These are phyloP conservation scores for Ischnus inquisitorius DNA, from an alignment of 2,888 invertebrate genomes.

Conservation along the genomic window DNA sequence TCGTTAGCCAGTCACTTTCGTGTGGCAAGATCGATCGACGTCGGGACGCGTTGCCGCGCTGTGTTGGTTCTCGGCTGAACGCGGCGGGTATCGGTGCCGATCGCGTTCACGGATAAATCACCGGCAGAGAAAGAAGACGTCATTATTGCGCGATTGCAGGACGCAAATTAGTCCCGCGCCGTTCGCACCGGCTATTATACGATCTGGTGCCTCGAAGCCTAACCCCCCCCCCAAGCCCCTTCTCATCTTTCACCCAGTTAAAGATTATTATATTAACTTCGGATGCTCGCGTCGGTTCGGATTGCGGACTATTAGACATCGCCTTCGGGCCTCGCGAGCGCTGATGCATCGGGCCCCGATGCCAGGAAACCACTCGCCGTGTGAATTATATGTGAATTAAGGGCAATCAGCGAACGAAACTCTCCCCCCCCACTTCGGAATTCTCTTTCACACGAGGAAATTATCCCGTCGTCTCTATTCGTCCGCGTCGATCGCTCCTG, in stretches of 20 bases:
- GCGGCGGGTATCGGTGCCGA: not conserved
- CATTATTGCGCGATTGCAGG: conserved; percentile 77
- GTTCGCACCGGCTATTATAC: conserved; percentile 71
- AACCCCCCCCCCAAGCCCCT: conserved; percentile 32
- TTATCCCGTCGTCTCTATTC: conserved; percentile 31
- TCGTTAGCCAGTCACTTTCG: conserved; percentile 66
- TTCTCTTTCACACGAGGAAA: conserved; percentile 38
- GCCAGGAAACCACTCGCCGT: conserved; percentile 35
- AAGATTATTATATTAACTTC: conserved; percentile 78
- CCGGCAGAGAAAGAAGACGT: conserved; percentile 67
- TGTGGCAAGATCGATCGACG: conserved; percentile 72
- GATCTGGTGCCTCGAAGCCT: conserved; percentile 43
- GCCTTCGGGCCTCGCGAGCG: conserved; percentile 52
- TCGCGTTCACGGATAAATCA: conserved; percentile 2
- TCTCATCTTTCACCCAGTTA: conserved; percentile 42
- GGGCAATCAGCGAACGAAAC: conserved; percentile 75
- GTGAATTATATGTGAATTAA: conserved; percentile 80
- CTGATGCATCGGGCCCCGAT: conserved; percentile 42
- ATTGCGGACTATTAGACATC: conserved; percentile 55
- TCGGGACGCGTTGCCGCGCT: conserved; percentile 56
- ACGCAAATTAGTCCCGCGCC: conserved; percentile 76
- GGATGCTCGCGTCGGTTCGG: conserved; percentile 63
- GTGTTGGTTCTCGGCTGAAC: not conserved
- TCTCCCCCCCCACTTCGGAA: not conserved
- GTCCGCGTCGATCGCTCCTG: not conserved